These are phyloP conservation scores for Hymenopus coronatus DNA, from an alignment of 2,888 invertebrate species.

Conservation along the genomic window DNA sequence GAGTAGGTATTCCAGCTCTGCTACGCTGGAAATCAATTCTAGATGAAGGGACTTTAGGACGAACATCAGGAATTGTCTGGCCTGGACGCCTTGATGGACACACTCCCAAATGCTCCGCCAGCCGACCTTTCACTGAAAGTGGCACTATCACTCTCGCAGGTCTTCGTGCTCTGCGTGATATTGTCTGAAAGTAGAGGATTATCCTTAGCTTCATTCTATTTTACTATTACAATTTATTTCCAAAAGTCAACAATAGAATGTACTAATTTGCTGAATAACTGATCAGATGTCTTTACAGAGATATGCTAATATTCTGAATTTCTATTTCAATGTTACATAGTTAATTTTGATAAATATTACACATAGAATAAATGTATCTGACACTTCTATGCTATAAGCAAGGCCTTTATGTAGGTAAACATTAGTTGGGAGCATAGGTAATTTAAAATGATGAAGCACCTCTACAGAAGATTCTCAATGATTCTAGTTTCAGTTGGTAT, in stretches of 20 bases:
- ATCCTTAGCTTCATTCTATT: background rate
- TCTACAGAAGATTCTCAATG: no score
- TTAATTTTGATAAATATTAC: no score
- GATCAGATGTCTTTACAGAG: no score
- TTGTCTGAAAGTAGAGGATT: background rate
- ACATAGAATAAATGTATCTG: no score
- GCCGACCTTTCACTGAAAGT: slow-evolving; percentile 49
- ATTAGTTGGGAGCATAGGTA: no score
- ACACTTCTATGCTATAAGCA: no score
- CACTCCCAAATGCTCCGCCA: slow-evolving; percentile 54
- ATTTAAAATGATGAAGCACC: no score
- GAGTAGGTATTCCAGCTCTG: slow-evolving; percentile 53
- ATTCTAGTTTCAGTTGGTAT: no score
- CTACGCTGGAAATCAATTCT: slow-evolving; percentile 39
- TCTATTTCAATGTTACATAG: no score
- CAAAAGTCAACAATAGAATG: background rate
- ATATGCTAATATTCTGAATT: no score
- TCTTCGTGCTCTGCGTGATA: background rate
- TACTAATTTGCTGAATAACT: background rate
- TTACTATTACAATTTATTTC: background rate
- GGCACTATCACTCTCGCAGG: slow-evolving; percentile 18
- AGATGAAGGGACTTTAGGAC: background rate
- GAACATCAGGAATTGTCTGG: slow-evolving; percentile 45
- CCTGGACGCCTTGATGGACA: slow-evolving; percentile 43
- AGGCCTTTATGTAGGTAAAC: no score